phyloP scores from a whole-genome alignment of 2,888 invertebrate genomes.

The Sinotaia quadrata region DNA sequence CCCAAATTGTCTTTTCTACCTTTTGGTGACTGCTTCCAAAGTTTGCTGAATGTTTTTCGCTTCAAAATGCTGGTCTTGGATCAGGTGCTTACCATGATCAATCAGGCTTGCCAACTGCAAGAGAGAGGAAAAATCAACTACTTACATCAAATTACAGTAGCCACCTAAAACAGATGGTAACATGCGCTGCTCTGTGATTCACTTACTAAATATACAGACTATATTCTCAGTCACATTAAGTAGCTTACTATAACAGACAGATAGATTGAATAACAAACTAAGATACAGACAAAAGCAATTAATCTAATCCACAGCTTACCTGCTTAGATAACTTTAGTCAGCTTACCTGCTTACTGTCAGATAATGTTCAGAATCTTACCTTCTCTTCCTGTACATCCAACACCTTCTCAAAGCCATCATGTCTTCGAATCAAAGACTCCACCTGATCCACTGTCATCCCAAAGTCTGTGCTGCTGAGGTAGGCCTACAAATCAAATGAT shows the following conservation, averaged over 20 bases:
- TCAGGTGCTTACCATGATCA: constrained; percentile 87
- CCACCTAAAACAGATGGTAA: too few species aligned
- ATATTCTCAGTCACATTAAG: too few species aligned
- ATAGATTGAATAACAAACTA: too few species aligned
- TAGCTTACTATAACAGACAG: too few species aligned
- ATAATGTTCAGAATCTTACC: too few species aligned
- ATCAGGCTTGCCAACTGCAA: constrained; percentile 80
- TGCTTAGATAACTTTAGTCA: too few species aligned
- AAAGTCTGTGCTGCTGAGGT: constrained; percentile 83
- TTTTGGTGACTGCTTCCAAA: constrained; percentile 79
- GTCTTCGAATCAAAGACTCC: constrained; percentile 97
- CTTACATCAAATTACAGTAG: too few species aligned
- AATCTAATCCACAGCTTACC: too few species aligned
- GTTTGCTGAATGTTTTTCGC: constrained; percentile 79
- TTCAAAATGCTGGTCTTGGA: constrained; percentile 93
- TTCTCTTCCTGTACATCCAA: constrained; percentile 96
- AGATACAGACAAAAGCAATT: too few species aligned
- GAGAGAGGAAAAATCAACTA: not conserved
- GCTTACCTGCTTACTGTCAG: too few species aligned
- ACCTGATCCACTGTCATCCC: constrained; percentile 99
- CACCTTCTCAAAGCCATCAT: constrained; percentile 99
- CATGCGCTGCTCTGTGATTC: too few species aligned
- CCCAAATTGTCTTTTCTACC: constrained; percentile 43
- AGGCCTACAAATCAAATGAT: constrained; percentile 55
- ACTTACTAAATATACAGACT: too few species aligned